A percentile compares a stretch with the other conserved stretches of the same genome.
Evolutionary conservation across 64 coral and sea anemone genomes (phyloP).

Genomic region (Stichodactyla mertensii): DNA sequence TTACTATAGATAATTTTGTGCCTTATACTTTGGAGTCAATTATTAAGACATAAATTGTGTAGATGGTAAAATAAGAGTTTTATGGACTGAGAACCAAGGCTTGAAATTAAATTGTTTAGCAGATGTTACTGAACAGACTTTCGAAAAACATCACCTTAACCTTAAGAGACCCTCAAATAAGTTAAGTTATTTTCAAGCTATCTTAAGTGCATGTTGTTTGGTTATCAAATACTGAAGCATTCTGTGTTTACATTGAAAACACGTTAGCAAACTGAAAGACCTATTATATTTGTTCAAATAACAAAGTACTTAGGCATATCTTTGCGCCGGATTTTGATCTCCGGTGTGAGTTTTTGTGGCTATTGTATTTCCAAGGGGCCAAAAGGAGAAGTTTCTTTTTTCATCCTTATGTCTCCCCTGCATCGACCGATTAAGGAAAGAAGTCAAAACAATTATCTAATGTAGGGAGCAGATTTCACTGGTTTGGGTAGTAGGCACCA

Average conservation of each 20-base stretch:
- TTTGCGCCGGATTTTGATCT: not conserved
- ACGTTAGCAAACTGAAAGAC: not conserved
- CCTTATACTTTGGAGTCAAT: too few relatives aligned
- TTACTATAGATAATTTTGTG: too few relatives aligned
- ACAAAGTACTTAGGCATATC: not conserved
- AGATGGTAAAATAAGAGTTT: too few relatives aligned
- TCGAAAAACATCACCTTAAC: not conserved
- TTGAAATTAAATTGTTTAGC: not conserved
- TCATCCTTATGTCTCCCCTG: too few relatives aligned
- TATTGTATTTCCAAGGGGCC: not conserved
- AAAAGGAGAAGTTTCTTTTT: too few relatives aligned
- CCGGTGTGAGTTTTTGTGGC: not conserved
- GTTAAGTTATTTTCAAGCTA: conserved; percentile 23
- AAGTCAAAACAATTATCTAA: too few relatives aligned
- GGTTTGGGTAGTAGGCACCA: too few relatives aligned
- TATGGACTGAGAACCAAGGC: not conserved
- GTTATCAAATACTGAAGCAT: conserved; percentile 7
- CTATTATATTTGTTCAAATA: not conserved
- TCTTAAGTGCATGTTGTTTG: conserved; percentile 16
- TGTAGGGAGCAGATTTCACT: too few relatives aligned
- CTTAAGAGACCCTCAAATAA: conserved; percentile 21
- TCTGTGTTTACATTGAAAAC: not conserved
- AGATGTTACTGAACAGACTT: not conserved
- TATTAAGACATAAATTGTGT: too few relatives aligned
- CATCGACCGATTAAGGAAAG: too few relatives aligned